Conservation (phyloP, 2,113 vertebrate genomes). For the Phalacrocorax carbo region DNA sequence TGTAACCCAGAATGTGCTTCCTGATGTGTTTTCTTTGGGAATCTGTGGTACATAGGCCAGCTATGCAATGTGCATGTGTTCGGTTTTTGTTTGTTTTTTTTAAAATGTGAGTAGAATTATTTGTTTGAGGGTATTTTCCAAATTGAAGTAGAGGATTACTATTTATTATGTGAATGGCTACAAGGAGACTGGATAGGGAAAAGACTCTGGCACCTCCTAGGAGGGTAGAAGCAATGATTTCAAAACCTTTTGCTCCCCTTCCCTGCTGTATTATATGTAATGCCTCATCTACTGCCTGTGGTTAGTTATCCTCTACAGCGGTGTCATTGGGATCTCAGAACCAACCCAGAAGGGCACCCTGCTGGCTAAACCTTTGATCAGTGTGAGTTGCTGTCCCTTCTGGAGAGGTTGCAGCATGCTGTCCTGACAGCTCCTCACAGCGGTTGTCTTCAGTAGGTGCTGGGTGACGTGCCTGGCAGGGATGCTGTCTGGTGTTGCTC, state of each 20-base stretch:
- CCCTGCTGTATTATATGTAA: not conserved
- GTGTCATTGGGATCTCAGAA: not conserved
- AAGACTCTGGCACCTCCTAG: not conserved
- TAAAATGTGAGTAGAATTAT: not conserved
- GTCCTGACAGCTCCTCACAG: not conserved
- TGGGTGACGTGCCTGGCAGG: not conserved
- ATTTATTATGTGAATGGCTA: not conserved
- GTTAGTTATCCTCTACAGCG: not conserved
- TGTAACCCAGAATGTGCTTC: not conserved
- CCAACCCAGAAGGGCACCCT: not conserved
- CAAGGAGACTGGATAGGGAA: not conserved
- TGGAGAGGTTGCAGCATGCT: not conserved
- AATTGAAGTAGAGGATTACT: not conserved
- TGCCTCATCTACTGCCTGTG: not conserved
- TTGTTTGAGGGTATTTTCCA: not conserved
- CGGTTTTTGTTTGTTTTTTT: not conserved
- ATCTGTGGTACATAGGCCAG: rapidly evolving
- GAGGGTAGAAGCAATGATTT: not conserved
- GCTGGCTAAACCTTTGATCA: not conserved
- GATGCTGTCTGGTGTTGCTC: not conserved
- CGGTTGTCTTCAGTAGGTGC: not conserved
- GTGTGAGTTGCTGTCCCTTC: not conserved
- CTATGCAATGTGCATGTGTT: not conserved
- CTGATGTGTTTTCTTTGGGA: not conserved
- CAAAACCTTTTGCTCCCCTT: not conserved